A percentile compares a stretch with the other conserved stretches of the same genome.
phyloP scores from a whole-genome alignment of 2,113 vertebrate species.

The Chunga burmeisteri region DNA sequence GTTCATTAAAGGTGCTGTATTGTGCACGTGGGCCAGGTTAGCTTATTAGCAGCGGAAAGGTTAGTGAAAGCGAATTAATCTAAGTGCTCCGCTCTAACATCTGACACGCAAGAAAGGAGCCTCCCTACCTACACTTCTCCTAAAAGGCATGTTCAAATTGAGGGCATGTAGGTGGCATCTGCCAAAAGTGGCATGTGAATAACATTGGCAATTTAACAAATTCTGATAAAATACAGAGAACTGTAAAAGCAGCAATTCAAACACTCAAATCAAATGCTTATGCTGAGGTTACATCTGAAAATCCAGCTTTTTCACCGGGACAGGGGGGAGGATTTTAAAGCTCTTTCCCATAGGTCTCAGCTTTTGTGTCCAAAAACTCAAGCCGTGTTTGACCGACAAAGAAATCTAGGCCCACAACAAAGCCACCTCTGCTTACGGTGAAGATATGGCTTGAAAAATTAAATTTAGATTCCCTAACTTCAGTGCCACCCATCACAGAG shows the following conservation, averaged over 20 bases:
- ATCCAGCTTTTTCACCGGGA: background rate
- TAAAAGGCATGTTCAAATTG: background rate
- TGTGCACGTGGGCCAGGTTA: background rate
- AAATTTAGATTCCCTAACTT: background rate
- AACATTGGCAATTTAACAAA: constrained; percentile 14
- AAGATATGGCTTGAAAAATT: background rate
- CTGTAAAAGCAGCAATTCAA: constrained; percentile 35
- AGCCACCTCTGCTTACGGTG: background rate
- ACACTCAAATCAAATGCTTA: constrained; percentile 30
- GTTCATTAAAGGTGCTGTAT: background rate
- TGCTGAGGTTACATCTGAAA: background rate
- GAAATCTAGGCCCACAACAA: background rate
- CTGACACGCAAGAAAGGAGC: background rate
- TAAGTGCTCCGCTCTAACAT: background rate
- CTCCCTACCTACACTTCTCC: constrained; percentile 24
- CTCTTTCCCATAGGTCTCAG: background rate
- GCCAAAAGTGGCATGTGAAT: constrained; percentile 37
- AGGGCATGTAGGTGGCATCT: constrained; percentile 58
- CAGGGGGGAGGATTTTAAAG: background rate
- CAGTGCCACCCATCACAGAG: background rate
- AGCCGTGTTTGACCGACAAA: background rate
- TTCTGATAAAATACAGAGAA: background rate
- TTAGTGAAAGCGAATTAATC: background rate
- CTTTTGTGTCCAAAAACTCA: background rate
- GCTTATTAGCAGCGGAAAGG: background rate